Evolutionary conservation across 2,113 vertebrate genomes (phyloP).

Genomic region (Glaucomys volans): DNA sequence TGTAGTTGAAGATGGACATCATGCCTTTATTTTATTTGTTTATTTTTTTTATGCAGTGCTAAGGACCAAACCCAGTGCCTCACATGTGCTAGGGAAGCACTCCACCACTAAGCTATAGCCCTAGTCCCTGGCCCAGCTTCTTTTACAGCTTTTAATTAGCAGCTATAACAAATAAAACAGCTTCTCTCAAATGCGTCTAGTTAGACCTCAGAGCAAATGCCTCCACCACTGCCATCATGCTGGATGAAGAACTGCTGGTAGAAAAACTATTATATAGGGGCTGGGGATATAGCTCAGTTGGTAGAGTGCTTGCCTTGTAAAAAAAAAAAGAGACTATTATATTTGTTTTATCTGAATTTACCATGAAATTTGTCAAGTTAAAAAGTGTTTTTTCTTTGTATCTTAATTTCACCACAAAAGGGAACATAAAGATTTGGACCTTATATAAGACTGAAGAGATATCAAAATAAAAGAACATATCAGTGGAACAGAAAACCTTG

Average conservation of each 20-base stretch:
- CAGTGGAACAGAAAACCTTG: not conserved
- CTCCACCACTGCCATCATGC: not conserved
- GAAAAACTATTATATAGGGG: not conserved
- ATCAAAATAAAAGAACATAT: not conserved
- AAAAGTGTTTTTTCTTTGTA: slow-evolving; percentile 15
- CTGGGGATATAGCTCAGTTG: too few relatives aligned
- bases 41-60: too few relatives aligned
- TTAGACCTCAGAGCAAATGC: not conserved
- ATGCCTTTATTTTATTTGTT: too few relatives aligned
- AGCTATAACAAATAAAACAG: not conserved
- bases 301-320: too few relatives aligned
- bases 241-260: not conserved
- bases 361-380: not conserved
- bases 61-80: too few relatives aligned
- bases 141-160: not conserved
- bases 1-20: too few relatives aligned
- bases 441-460: not conserved
- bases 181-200: not conserved
- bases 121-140: too few relatives aligned
- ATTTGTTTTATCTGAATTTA: not conserved
- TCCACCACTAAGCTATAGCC: too few relatives aligned
- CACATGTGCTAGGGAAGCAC: too few relatives aligned
- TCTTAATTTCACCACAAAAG: slow-evolving; percentile 20
- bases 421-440: not conserved
- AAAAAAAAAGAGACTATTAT: not conserved